phyloP scores from a whole-genome alignment of 2,888 invertebrate genomes.

The Choreutis nemorana region DNA sequence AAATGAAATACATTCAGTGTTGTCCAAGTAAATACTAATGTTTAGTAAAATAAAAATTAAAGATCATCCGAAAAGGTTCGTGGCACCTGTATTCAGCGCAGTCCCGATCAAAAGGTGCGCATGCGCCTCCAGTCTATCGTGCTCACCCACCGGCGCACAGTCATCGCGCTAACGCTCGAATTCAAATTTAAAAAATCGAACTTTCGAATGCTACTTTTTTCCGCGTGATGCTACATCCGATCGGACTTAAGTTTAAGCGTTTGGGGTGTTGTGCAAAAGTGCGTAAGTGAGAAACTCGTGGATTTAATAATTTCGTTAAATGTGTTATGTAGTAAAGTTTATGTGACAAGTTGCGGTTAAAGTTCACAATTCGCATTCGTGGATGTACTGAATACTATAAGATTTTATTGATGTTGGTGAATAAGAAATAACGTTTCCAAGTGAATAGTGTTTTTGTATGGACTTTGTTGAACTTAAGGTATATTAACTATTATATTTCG shows the following conservation, averaged over 20 bases:
- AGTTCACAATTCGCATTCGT: slow-evolving; percentile 28
- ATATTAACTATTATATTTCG: no score
- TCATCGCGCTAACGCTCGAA: slow-evolving; percentile 25
- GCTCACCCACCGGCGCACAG: slow-evolving; percentile 38
- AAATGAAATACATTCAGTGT: no score
- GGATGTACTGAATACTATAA: slow-evolving; percentile 25
- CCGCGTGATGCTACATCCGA: not conserved
- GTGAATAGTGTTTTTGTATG: slow-evolving; percentile 11
- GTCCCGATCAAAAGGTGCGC: slow-evolving; percentile 42
- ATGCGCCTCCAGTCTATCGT: slow-evolving; percentile 54
- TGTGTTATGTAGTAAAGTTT: slow-evolving; percentile 26
- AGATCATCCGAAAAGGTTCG: slow-evolving; percentile 38
- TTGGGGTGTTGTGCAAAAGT: slow-evolving; percentile 27
- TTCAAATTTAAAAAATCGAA: slow-evolving; percentile 27
- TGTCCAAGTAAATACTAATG: no score
- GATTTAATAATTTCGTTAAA: slow-evolving; percentile 8
- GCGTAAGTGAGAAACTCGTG: slow-evolving; percentile 16
- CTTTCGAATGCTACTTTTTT: slow-evolving; percentile 21
- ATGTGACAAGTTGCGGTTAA: slow-evolving; percentile 44
- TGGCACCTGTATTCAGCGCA: slow-evolving; percentile 26
- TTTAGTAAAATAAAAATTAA: no score
- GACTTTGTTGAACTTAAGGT: no score
- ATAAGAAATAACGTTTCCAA: slow-evolving; percentile 2
- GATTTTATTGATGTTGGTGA: slow-evolving; percentile 8
- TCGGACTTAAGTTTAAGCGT: not conserved